Conservation (phyloP, 1,140 invertebrate genomes). For the Drosophila punjabiensis region DNA sequence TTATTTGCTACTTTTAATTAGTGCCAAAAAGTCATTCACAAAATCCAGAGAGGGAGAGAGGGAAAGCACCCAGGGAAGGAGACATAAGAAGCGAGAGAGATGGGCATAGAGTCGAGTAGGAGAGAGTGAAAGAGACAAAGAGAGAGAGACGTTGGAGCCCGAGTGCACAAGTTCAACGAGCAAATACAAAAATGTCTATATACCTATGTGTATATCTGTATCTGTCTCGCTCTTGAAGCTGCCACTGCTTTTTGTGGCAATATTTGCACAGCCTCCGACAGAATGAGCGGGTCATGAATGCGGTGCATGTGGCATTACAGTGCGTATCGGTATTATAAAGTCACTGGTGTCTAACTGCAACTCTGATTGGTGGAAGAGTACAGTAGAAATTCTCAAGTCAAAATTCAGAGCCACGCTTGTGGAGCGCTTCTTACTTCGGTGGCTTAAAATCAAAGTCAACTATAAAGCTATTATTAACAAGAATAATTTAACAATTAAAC, state of each 20-base stretch:
- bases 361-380: background rate
- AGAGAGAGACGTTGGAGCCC: constrained; percentile 19
- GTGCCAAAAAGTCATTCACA: constrained; percentile 78
- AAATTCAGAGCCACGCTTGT: too few relatives aligned
- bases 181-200: constrained; percentile 57
- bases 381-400: background rate
- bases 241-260: constrained; percentile 46
- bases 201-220: constrained; percentile 11
- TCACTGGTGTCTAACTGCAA: background rate
- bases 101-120: background rate
- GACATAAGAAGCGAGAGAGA: constrained; percentile 10
- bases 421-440: too few relatives aligned
- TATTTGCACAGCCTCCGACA: constrained; percentile 55
- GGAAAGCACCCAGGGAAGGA: constrained; percentile 14
- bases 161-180: constrained; percentile 55
- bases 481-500: too few relatives aligned
- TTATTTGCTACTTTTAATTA: constrained; percentile 81
- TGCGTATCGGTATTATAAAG: constrained; percentile 14
- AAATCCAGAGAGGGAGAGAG: constrained; percentile 37
- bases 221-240: constrained; percentile 22
- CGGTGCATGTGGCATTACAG: constrained; percentile 22
- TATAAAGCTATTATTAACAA: too few relatives aligned
- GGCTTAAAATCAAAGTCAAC: too few relatives aligned
- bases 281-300: constrained; percentile 19
- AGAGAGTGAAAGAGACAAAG: constrained; percentile 1